Conservation (phyloP, 1,140 invertebrate species). For the Bombus confusus region DNA sequence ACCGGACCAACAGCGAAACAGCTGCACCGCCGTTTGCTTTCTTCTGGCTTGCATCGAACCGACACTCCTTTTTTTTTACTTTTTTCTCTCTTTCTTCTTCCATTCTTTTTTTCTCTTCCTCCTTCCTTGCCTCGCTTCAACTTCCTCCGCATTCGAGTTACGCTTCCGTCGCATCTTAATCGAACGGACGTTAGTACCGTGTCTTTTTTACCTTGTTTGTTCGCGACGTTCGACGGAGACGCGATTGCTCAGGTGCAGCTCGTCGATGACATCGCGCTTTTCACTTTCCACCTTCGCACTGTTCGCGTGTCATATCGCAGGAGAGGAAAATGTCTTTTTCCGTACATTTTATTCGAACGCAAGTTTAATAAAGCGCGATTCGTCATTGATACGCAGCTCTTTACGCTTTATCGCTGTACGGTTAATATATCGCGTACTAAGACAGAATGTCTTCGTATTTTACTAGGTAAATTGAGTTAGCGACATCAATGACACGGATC, state of each 20-base stretch:
- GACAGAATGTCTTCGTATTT: no score
- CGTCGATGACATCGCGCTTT: not conserved
- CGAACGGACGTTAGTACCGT: constrained; percentile 29
- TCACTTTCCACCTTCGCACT: no score
- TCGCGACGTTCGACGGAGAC: constrained; percentile 11
- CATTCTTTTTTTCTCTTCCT: not conserved
- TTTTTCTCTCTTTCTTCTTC: not conserved
- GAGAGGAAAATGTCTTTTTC: no score
- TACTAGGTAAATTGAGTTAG: no score
- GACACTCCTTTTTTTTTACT: constrained; percentile 6
- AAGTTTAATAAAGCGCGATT: not conserved
- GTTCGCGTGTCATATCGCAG: no score
- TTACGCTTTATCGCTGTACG: no score
- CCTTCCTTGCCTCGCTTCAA: not conserved
- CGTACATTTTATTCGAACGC: not conserved
- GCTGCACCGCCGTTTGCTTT: constrained; percentile 59
- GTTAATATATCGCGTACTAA: no score
- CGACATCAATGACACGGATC: no score
- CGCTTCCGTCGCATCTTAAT: constrained; percentile 44
- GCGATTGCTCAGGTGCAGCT: not conserved
- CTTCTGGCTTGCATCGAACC: constrained; percentile 40
- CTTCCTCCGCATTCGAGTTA: constrained; percentile 48
- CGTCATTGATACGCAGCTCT: no score
- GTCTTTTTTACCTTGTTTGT: not conserved
- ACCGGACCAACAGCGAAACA: constrained; percentile 61